Evolutionary conservation across 2,888 invertebrate species (phyloP), one percentile per base, ranked within the genome.

Genomic region (Cosmopolites sordidus): DNA sequence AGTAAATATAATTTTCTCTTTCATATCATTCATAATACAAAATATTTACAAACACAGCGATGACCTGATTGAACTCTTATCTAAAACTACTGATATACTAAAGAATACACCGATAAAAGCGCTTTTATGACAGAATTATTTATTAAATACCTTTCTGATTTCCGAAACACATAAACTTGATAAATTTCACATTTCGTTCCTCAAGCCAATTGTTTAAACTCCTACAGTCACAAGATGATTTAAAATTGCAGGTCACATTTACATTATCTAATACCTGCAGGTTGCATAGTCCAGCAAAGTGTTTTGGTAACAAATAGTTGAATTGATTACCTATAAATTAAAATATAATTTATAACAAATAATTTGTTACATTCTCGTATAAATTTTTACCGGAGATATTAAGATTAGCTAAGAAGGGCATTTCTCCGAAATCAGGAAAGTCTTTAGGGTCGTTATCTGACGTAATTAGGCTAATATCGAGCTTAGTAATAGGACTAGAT

Each of bases 241-340:
- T 60, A 55, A 66, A 72, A 39, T 54, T 56, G 2, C 62, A 59
- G 1, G 67, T 66, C 1, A 68, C 65, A 60, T 72, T 69, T 2
- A 54, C 55, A 46, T 65, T 70, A 2, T 60, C 56, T 42, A 73
- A 62, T 9, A 59, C 60, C 49, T 69, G 59, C 45, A 74, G 57
- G 59, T 66, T 70, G 51, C 73, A 74, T 9, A 73, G 59, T 0
- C 72, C 71, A 9, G 72, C 69, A 51, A 72, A 68, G 43, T 72
- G 65, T 16, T 53, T 63, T 1, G 68, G 57, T 11, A 59, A 60
- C 51, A 72, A 37, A 15, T 60, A 54, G 3, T 60, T 48, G 16
- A 66, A 63, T 38, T 60, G 57, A 58, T 71, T 71, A 41, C 69
- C 71, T 57, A 39, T 12, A 33, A 33, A 33, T 12, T 12, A n/a